Base-by-base conservation (phyloP, 2,888 invertebrate species). In the Drosophila multiciliata region DNA sequence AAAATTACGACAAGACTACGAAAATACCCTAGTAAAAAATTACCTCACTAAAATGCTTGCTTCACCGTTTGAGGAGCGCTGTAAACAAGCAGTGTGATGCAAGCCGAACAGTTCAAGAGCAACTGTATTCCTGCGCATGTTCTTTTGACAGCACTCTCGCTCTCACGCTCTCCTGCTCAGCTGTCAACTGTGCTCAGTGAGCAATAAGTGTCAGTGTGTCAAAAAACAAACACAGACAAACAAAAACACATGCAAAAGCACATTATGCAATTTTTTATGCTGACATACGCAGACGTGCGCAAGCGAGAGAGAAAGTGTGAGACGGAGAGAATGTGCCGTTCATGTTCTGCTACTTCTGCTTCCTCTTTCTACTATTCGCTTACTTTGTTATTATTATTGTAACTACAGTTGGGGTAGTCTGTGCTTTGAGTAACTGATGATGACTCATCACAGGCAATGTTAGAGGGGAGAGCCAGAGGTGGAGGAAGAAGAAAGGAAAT, bases 171-270 rank as follows among this genome's bases (percentile, higher is more conserved):
- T 32, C 60, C 63, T 66, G 50, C 53, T 35, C 58, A 67, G 54
- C 62, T 69, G 66, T 80, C 74, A 74, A 64, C 38, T 33, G 62
- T 59, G 48, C 71, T 73, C 67, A 65, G 20, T 70, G 59, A 62
- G 50, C 87, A 78, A 91, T 86, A 82, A 90, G 90, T 91, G 92
- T 91, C 91, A 92, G 90, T 91, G 90, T 92, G 91, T 91, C 91
- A 91, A 78, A 80, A 66, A 64, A 38, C 20, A 33, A 36, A 64
- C 58, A 61, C 70, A 60, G 40, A 57, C 42, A 61, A 26, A 64
- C 61, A 61, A 33, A 20, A 35, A 53, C 8, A n/a, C 20, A 42
- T 42, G 32, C 33, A 26, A 50, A 53, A 65, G 40, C 63, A 59
- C 59, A 89, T 90, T 89, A 90, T 90, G 89, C 91, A 90, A 90